A percentile compares a stretch with the other conserved stretches of the same genome.
Conservation (phyloP, 2,797 vertebrate genomes). For the Alfaro cultratus region DNA sequence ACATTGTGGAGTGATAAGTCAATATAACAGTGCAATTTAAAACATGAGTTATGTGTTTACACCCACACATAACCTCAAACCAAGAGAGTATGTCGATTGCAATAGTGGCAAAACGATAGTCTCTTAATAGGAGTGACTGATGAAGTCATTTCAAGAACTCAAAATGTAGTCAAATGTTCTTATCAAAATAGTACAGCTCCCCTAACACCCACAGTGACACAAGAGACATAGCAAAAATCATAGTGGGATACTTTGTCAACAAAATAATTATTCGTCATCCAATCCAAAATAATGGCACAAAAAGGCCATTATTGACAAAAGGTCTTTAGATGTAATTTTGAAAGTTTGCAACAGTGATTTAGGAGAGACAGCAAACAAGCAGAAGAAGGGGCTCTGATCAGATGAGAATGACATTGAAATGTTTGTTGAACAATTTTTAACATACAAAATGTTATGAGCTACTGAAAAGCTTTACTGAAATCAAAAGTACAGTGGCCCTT, state of each 20-base stretch:
- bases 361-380: background rate
- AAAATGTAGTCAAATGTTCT: background rate
- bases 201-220: background rate
- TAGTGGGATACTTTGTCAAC: background rate
- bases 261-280: background rate
- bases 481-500: too few species aligned
- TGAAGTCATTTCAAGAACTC: background rate
- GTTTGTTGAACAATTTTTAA: background rate
- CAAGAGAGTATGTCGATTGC: background rate
- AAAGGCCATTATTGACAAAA: background rate
- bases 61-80: background rate
- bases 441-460: background rate
- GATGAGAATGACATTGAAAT: background rate
- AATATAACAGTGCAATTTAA: slow-evolving; percentile 17
- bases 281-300: background rate
- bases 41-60: background rate
- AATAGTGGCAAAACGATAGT: background rate
- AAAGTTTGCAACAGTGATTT: background rate
- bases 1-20: background rate
- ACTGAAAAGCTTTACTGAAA: too few species aligned
- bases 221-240: background rate
- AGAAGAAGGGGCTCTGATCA: background rate
- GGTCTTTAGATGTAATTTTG: background rate
- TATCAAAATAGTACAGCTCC: background rate
- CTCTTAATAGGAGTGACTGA: background rate